phyloP scores from a whole-genome alignment of 2,888 invertebrate species.

The Melipona beecheii region DNA sequence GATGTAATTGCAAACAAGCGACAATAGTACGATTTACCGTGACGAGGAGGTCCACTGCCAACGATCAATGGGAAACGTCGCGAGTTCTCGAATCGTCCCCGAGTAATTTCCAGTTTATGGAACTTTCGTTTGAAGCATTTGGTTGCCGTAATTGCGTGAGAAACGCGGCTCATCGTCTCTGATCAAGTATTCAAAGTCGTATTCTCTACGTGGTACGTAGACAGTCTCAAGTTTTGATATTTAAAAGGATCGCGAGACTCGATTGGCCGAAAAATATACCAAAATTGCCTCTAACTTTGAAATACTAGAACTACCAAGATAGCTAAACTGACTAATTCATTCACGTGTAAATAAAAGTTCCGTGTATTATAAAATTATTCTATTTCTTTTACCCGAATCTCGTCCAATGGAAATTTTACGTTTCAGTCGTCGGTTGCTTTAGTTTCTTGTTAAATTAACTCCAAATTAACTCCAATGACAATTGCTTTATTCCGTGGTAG shows the following conservation, averaged over 20 bases:
- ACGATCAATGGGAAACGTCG: background rate
- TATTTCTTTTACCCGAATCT: too few species aligned
- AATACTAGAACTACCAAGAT: too few species aligned
- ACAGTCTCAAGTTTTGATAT: background rate
- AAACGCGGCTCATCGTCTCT: background rate
- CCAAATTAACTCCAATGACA: background rate
- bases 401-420: too few species aligned
- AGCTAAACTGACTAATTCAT: too few species aligned
- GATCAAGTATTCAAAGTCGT: background rate
- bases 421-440: too few species aligned
- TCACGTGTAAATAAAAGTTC: too few species aligned
- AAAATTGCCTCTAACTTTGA: too few species aligned
- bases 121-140: background rate
- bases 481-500: background rate
- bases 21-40: slow-evolving; percentile 26
- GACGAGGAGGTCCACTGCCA: slow-evolving; percentile 19
- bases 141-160: background rate
- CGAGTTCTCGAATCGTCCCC: background rate
- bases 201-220: background rate
- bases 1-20: slow-evolving; percentile 43
- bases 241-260: too few species aligned
- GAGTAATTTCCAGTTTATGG: background rate
- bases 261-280: too few species aligned
- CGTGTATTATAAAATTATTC: too few species aligned
- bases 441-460: background rate